These are phyloP conservation scores for Atherinomorus stipes DNA, from an alignment of 2,113 vertebrate genomes.

Conservation along the genomic window DNA sequence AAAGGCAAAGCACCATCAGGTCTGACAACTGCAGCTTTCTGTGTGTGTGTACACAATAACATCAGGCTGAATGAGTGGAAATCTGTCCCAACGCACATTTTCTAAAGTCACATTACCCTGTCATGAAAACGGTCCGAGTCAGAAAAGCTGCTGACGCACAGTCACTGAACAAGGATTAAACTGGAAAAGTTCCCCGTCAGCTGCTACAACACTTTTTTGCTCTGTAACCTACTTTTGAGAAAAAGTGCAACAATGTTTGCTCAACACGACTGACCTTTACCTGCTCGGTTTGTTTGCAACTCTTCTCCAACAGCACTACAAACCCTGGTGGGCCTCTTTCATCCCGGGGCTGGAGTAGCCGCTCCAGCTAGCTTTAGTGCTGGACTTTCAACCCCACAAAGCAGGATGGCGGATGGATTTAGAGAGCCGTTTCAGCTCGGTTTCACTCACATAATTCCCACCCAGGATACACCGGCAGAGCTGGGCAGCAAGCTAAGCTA, in stretches of 20 bases:
- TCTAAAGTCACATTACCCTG: background rate
- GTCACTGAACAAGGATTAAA: constrained; percentile 10
- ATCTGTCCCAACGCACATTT: constrained; percentile 2
- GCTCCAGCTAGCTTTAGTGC: constrained; percentile 63
- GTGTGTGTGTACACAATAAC: background rate
- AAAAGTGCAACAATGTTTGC: constrained; percentile 23
- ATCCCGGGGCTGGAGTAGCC: constrained; percentile 82
- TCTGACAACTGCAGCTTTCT: constrained; percentile 11
- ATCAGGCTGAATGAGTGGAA: constrained; percentile 8
- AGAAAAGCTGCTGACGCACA: constrained; percentile 21
- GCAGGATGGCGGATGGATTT: constrained; percentile 12
- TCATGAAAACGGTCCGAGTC: constrained; percentile 48
- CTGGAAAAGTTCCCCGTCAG: background rate
- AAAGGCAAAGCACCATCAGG: constrained; percentile 16
- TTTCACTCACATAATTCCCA: constrained; percentile 25
- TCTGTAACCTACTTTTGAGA: constrained; percentile 22
- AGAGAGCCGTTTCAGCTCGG: constrained; percentile 22
- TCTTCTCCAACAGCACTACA: constrained; percentile 34
- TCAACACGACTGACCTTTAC: constrained; percentile 57
- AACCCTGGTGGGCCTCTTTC: constrained; percentile 75
- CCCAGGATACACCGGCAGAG: constrained; percentile 30
- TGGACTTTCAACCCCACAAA: constrained; percentile 53
- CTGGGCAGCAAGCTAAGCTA: constrained; percentile 56
- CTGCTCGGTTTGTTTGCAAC: constrained; percentile 40
- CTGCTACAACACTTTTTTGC: background rate